Evolutionary conservation across 2,888 invertebrate species (phyloP), one percentile per base, ranked within the genome.

Genomic region (Chrysolina haemoptera): DNA sequence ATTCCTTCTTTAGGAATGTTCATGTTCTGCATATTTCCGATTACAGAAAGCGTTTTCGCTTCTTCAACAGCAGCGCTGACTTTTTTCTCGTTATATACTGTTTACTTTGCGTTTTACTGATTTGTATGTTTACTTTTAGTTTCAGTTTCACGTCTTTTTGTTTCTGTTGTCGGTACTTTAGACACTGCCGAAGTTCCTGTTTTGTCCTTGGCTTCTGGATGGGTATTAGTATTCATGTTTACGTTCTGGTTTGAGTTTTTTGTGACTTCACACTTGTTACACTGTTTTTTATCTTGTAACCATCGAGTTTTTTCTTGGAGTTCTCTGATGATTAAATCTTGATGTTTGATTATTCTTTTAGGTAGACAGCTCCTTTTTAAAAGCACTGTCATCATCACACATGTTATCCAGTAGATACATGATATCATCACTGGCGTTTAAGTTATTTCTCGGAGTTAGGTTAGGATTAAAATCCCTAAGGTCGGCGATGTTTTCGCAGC

Each of bases 261-360:
- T 64, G 64, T 43, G 64, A 64, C 43, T 64, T n/a, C n/a, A 64
- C 43, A 64, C 64, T 64, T 40, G 64, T 64, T 64, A 16, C 41
- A 64, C 43, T 64, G 64, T 40, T 64, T 64, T 64, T 64, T 64
- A 43, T 64, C 64, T 43, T 64, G 64, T 18, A 64, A 20, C 64
- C 64, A 64, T 43, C 11, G 18, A 43, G 43, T 43, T 41, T 64
- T 64, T 41, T 64, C 41, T 41, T 53, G 53, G 53, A 53, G 64
- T 64, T 64, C 64, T 64, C 64, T 14, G 43, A 64, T 64, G 16
- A 64, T 64, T 43, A 41, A 64, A 43, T 64, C 43, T 64, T 64
- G 64, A 43, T 64, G 64, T 64, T 64, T 64, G 8, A 64, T 40
- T 43, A 64, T 64, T 64, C 43, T 43, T 41, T 64, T 18, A 64